Evolutionary conservation across 2,888 invertebrate genomes (phyloP).

Genomic region (Coelinius sp.): DNA sequence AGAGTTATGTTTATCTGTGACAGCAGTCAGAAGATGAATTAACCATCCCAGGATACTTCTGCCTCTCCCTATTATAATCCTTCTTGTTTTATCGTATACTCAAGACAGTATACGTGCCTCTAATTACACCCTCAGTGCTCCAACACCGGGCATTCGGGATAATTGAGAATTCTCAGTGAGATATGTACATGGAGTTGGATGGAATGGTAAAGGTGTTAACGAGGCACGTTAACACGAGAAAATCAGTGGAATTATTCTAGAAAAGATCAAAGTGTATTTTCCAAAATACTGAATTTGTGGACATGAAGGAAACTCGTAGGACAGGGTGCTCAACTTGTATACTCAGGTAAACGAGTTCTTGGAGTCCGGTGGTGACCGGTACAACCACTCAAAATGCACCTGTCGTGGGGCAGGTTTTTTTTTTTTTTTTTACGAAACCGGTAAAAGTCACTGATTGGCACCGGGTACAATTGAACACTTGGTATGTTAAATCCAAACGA

Average conservation of each 20-base stretch:
- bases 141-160: conserved; percentile 29
- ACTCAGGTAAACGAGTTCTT: conserved; percentile 19
- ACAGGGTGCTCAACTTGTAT: neutral
- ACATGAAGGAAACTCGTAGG: too few species aligned
- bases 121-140: conserved; percentile 39
- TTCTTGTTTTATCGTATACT: conserved; percentile 22
- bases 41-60: neutral
- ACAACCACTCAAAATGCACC: conserved; percentile 26
- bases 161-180: conserved; percentile 34
- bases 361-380: conserved; percentile 6
- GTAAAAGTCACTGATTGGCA: conserved; percentile 5
- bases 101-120: conserved; percentile 38
- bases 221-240: neutral
- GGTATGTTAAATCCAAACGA: conserved; percentile 6
- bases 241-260: neutral
- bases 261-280: neutral
- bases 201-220: neutral
- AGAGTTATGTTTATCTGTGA: neutral
- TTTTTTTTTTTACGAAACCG: too few species aligned
- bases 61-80: neutral
- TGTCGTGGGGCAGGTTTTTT: conserved; percentile 28
- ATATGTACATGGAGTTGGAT: neutral
- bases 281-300: neutral
- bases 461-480: neutral
- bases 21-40: neutral